Conservation (phyloP, 2,113 vertebrate genomes). For the Misgurnus anguillicaudatus region DNA sequence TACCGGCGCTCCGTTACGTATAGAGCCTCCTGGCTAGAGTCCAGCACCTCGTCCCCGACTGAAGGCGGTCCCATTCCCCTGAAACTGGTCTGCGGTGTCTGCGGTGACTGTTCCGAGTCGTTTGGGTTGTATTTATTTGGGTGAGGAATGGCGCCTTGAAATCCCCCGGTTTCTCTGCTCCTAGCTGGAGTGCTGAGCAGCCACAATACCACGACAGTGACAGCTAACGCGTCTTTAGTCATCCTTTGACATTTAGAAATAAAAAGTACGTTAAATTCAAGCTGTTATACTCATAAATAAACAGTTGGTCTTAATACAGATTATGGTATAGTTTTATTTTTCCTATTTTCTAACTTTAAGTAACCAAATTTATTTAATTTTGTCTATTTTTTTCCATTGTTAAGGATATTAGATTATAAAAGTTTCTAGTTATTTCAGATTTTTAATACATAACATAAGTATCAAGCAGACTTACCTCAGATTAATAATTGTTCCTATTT, state of each 20-base stretch:
- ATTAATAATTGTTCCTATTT: neutral
- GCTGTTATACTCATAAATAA: neutral
- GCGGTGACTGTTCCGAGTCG: conserved; percentile 80
- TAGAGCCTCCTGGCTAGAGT: conserved; percentile 93
- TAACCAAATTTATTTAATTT: too few species aligned
- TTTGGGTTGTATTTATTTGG: conserved; percentile 87
- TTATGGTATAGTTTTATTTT: too few species aligned
- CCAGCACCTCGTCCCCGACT: conserved; percentile 87
- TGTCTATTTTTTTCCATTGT: too few species aligned
- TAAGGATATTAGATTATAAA: too few species aligned
- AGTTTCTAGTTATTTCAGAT: too few species aligned
- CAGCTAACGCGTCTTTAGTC: conserved; percentile 70
- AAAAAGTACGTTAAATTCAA: neutral
- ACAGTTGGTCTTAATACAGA: neutral
- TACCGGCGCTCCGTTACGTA: conserved; percentile 94
- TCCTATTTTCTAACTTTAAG: too few species aligned
- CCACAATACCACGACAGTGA: conserved; percentile 70
- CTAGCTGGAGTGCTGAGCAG: conserved; percentile 72
- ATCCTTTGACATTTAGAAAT: conserved; percentile 66
- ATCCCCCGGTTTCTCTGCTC: conserved; percentile 71
- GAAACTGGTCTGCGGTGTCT: conserved; percentile 75
- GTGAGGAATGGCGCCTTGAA: conserved; percentile 84
- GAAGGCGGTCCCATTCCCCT: conserved; percentile 74
- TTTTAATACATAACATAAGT: too few species aligned
- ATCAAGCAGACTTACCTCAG: conserved; percentile 14